phyloP scores from a whole-genome alignment of 2,797 vertebrate species.

The Sarcoramphus papa region DNA sequence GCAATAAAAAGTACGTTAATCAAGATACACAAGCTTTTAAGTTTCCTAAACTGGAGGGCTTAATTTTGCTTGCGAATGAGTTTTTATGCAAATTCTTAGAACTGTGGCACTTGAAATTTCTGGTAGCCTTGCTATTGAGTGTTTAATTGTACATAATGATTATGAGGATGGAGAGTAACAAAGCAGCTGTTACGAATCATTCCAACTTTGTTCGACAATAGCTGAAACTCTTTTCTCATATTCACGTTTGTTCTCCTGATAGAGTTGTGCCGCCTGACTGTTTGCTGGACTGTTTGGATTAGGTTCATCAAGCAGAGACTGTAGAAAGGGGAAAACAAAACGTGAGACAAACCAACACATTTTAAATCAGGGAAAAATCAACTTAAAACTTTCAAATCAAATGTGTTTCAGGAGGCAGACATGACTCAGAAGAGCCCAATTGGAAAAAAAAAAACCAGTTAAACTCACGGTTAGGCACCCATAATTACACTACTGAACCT shows the following conservation, averaged over 20 bases:
- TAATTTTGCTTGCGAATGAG: conserved; percentile 79
- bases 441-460: neutral
- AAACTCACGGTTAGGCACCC: neutral
- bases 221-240: conserved; percentile 98
- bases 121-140: conserved; percentile 74
- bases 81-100: conserved; percentile 78
- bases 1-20: conserved; percentile 90
- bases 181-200: conserved; percentile 86
- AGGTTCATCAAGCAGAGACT: conserved; percentile 97
- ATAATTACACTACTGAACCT: neutral
- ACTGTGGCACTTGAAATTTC: conserved; percentile 85
- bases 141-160: conserved; percentile 74
- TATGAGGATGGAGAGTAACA: conserved; percentile 60
- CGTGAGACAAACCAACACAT: neutral
- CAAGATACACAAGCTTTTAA: conserved; percentile 85
- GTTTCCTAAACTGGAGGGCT: conserved; percentile 75
- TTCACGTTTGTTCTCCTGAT: conserved; percentile 98
- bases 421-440: neutral
- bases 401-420: neutral
- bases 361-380: neutral
- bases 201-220: conserved; percentile 99
- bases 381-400: neutral
- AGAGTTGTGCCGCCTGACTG: conserved; percentile 98
- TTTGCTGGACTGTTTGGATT: conserved; percentile 98
- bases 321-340: neutral